Conservation (phyloP, 2,113 vertebrate species). For the Larimichthys crocea region DNA sequence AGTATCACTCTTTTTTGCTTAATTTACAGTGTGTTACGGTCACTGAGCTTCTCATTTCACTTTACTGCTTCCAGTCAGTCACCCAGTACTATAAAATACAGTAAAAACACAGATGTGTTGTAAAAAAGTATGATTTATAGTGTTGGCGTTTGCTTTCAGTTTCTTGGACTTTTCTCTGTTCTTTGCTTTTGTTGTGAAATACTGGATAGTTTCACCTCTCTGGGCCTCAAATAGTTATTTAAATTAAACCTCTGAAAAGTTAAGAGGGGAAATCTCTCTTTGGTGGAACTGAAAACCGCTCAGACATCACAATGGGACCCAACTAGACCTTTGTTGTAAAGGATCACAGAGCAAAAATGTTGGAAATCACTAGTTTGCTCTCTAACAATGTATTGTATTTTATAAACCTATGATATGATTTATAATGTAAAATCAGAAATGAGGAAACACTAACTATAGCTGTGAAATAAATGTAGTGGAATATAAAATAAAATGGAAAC, state of each 20-base stretch:
- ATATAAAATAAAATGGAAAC: not conserved
- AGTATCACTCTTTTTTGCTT: not conserved
- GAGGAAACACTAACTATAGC: not conserved
- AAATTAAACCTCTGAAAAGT: not conserved
- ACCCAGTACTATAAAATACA: not conserved
- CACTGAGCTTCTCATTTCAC: slow-evolving; percentile 39
- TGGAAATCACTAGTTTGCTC: not conserved
- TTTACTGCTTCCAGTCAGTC: slow-evolving; percentile 35
- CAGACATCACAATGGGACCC: not conserved
- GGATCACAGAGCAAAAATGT: too few species aligned
- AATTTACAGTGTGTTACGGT: slow-evolving; percentile 10
- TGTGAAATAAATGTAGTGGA: not conserved
- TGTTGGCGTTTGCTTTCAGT: not conserved
- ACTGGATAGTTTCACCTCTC: not conserved
- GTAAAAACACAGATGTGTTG: not conserved
- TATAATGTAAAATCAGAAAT: not conserved
- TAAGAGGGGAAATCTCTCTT: not conserved
- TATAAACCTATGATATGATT: not conserved
- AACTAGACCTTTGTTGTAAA: too few species aligned
- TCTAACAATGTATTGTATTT: not conserved
- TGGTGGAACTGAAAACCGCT: not conserved
- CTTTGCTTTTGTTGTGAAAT: not conserved
- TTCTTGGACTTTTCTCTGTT: not conserved
- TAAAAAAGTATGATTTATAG: not conserved
- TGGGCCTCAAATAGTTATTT: not conserved